Evolutionary conservation across 2,113 vertebrate species (phyloP), one percentile per base, ranked within the genome.

Genomic region (Barbus barbus): DNA sequence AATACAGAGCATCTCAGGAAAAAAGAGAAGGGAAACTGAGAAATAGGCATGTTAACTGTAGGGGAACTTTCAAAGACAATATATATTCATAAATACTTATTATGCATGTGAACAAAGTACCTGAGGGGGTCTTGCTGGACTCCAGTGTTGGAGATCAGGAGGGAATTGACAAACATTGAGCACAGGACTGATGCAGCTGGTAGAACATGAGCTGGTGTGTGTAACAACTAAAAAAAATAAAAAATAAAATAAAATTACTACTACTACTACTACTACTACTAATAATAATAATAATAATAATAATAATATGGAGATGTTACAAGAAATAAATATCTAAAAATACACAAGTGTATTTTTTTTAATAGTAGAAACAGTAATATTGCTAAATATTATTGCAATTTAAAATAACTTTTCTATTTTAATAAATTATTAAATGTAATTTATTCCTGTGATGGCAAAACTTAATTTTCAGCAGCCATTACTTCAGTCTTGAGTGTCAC

Each of bases 161-260:
- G 63, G 0, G 97, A 98, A 83, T 94, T 92, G 4, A 98, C 85
- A 88, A 99, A 98, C 93, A 97, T 89, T 44, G 95, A 94, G 81
- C 97, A 98, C 20, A 99, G 94, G 87, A 95, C 95, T n/a, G 97
- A 93, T 46, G 97, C 95, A 0, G 97, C 93, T 0, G 97, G 97
- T 71, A 99, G 87, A 18, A 99, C 96, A 0, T 99, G 97, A n/a
- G 97, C 96, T 2, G 97, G 96, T 13, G 96, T 97, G 87, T 96
- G 95, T 88, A 99, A 93, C 1, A 99, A 95, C 98, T 99, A 71
- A 48, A 53, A 53, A 71, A 0, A 83, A 0, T 2, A 22, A 14
- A n/a, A 0, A 5, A n/a, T n/a, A n/a, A n/a, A n/a, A n/a, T n/a
- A n/a, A n/a, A n/a, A n/a, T n/a, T n/a, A n/a, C n/a, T n/a, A n/a